A percentile compares a stretch with the other conserved stretches of the same genome.
Conservation (phyloP, 2,113 vertebrate species). For the Dascyllus trimaculatus region DNA sequence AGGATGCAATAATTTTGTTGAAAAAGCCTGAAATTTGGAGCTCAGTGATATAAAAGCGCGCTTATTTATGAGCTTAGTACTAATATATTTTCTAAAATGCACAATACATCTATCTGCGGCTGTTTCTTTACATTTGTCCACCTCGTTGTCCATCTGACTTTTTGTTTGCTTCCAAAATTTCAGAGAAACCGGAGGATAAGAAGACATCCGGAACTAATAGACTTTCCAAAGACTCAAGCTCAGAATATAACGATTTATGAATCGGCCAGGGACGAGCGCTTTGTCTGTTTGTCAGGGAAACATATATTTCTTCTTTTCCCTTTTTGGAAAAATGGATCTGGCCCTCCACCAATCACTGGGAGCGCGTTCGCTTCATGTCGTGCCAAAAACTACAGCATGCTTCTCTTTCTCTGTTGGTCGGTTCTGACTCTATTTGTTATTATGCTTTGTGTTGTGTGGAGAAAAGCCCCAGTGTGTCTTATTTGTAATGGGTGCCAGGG, state of each 20-base stretch:
- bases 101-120: background rate
- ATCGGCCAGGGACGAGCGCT: constrained; percentile 69
- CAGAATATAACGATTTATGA: constrained; percentile 76
- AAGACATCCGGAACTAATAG: constrained; percentile 76
- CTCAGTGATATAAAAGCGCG: background rate
- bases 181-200: constrained; percentile 65
- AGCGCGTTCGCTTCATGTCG: constrained; percentile 74
- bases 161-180: constrained; percentile 53
- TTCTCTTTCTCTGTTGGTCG: constrained; percentile 62
- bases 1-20: no score
- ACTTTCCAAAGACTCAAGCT: constrained; percentile 75
- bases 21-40: background rate
- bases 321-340: constrained; percentile 76
- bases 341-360: constrained; percentile 65
- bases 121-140: constrained; percentile 9
- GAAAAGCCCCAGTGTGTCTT: constrained; percentile 68
- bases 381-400: constrained; percentile 78
- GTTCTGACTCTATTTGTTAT: constrained; percentile 75
- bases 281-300: constrained; percentile 74
- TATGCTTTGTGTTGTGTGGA: constrained; percentile 74
- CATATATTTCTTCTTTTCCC: constrained; percentile 71
- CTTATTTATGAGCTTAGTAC: background rate
- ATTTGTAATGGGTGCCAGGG: constrained; percentile 77
- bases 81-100: background rate
- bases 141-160: constrained; percentile 42